Conservation (phyloP, 2,888 invertebrate species). For the Epirrhoe tristata region DNA sequence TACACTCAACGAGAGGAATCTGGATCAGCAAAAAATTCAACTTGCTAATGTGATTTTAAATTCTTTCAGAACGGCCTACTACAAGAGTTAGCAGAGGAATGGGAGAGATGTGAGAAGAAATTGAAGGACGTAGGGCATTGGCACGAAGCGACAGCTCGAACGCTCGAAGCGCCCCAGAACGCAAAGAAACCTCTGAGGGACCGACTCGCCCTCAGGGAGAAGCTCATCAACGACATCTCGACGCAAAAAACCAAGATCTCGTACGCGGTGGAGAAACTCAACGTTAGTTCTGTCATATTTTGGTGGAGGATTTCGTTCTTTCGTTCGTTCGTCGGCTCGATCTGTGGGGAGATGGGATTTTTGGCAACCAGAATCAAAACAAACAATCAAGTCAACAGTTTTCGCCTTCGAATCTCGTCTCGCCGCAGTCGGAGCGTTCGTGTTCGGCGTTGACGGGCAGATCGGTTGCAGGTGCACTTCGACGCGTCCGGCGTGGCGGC, state of each 20-base stretch:
- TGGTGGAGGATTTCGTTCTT: constrained; percentile 13
- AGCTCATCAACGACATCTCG: constrained; percentile 93
- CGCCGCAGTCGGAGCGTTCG: background rate
- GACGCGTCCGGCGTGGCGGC: constrained; percentile 93
- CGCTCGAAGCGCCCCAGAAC: constrained; percentile 92
- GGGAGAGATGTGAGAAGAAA: constrained; percentile 98
- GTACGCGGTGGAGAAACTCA: constrained; percentile 95
- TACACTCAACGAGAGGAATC: constrained; percentile 37
- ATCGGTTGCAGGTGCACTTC: constrained; percentile 90
- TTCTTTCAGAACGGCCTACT: constrained; percentile 91
- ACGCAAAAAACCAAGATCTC: constrained; percentile 96
- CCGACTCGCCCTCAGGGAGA: constrained; percentile 93
- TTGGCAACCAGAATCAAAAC: background rate
- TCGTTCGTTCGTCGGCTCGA: background rate
- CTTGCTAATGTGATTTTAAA: constrained; percentile 31
- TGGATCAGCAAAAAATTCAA: background rate
- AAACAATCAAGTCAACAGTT: too few species aligned
- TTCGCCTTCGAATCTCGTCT: background rate
- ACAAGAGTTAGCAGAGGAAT: constrained; percentile 97
- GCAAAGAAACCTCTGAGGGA: constrained; percentile 95
- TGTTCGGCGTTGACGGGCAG: background rate
- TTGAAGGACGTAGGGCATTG: constrained; percentile 95
- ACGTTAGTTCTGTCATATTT: constrained; percentile 84
- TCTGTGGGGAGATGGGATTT: constrained; percentile 5
- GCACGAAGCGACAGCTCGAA: constrained; percentile 93